Evolutionary conservation across 1,140 invertebrate genomes (phyloP).

Genomic region (Rhizoglyphus robini): DNA sequence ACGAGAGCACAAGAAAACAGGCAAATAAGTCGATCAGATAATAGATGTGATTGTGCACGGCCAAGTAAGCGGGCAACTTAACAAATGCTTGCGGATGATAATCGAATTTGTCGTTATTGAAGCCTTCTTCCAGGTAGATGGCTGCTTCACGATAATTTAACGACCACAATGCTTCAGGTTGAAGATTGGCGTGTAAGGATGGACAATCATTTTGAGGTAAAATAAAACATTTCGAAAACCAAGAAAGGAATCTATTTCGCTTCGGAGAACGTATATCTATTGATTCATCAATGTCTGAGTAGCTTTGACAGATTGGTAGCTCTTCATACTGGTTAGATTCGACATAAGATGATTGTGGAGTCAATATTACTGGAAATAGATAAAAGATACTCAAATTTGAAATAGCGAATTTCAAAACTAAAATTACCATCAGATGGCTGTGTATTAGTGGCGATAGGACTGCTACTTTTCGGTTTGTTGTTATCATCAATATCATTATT

Average conservation of each 20-base stretch:
- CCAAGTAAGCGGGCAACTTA: slow-evolving; percentile 67
- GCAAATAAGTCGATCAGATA: slow-evolving; percentile 65
- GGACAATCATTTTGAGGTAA: no score
- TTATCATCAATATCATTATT: no score
- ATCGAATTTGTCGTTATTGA: slow-evolving; percentile 83
- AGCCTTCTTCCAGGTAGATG: slow-evolving; percentile 75
- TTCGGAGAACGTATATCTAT: no score
- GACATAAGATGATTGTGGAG: no score
- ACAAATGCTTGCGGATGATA: slow-evolving; percentile 67
- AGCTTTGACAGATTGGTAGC: slow-evolving; percentile 5
- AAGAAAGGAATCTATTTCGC: background rate
- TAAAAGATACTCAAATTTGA: no score
- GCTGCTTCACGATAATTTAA: slow-evolving; percentile 82
- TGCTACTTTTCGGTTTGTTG: no score
- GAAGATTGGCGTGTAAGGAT: no score
- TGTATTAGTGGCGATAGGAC: no score
- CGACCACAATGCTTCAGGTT: slow-evolving; percentile 44
- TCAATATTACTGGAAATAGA: no score
- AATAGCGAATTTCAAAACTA: background rate
- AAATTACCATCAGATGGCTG: background rate
- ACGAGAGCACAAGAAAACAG: slow-evolving; percentile 56
- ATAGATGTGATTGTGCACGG: slow-evolving; percentile 77
- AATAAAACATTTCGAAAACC: slow-evolving; percentile 3
- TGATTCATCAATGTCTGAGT: slow-evolving; percentile 2
- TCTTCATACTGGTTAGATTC: no score